Percentiles rank a stretch among this genome's conserved stretches.
Conservation (phyloP, 2,888 invertebrate genomes). For the Drosophila parthenogenetica region DNA sequence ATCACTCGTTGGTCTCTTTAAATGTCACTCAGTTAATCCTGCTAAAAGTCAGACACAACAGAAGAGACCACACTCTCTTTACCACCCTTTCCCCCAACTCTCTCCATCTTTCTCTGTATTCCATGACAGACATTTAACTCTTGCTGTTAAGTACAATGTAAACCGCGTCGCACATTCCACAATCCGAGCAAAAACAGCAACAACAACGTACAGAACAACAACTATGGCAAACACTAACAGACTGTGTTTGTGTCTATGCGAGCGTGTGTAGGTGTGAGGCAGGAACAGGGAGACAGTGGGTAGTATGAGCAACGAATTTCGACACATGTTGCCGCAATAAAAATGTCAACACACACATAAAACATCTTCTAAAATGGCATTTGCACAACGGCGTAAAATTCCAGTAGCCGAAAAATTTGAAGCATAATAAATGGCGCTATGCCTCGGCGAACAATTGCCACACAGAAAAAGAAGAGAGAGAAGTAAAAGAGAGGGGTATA, state of each 20-base stretch:
- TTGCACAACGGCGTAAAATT: conserved; percentile 75
- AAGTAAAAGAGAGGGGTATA: neutral
- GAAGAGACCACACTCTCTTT: neutral
- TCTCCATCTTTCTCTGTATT: neutral
- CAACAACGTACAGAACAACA: conserved; percentile 45
- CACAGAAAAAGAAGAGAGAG: neutral
- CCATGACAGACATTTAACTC: conserved; percentile 61
- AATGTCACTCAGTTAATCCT: conserved; percentile 58
- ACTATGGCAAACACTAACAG: conserved; percentile 50
- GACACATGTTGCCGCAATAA: conserved; percentile 82
- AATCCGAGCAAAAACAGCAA: conserved; percentile 52
- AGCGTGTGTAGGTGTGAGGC: conserved; percentile 1
- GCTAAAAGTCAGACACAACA: conserved; percentile 25
- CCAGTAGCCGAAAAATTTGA: conserved; percentile 74
- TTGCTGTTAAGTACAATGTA: conserved; percentile 77
- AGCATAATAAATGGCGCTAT: conserved; percentile 76
- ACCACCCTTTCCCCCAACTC: neutral
- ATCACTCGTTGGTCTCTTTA: conserved; percentile 27
- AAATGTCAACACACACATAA: conserved; percentile 81
- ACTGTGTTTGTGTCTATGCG: neutral
- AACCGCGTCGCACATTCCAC: conserved; percentile 66
- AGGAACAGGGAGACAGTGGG: neutral
- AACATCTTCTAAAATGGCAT: conserved; percentile 82
- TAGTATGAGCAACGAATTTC: conserved; percentile 58
- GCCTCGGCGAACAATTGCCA: conserved; percentile 58